Conservation (phyloP, 2,113 vertebrate genomes). For the Tragelaphus buxtoni region DNA sequence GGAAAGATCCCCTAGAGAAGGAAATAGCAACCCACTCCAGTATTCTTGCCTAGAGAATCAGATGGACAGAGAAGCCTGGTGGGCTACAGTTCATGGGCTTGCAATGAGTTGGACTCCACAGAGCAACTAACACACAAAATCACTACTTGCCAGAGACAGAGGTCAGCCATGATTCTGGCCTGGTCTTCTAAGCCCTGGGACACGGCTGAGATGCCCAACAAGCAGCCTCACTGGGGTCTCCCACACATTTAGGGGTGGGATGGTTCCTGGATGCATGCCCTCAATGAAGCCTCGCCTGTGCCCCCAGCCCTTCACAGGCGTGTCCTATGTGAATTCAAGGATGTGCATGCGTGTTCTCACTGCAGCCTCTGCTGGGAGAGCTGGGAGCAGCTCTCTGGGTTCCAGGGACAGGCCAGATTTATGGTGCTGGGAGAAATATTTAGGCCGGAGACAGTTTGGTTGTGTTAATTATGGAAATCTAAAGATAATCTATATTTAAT, state of each 20-base stretch:
- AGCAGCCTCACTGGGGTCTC: neutral
- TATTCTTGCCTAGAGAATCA: neutral
- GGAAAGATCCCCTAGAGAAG: neutral
- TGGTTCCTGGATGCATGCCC: neutral
- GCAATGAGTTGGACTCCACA: neutral
- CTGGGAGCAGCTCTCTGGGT: neutral
- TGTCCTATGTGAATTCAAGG: neutral
- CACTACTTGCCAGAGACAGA: neutral
- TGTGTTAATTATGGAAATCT: constrained; percentile 86
- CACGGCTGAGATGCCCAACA: neutral
- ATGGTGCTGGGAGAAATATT: constrained; percentile 76
- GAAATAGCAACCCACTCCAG: neutral
- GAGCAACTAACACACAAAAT: neutral
- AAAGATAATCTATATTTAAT: constrained; percentile 88
- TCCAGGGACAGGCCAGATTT: constrained; percentile 66
- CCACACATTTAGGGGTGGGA: neutral
- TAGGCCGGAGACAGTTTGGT: constrained; percentile 78
- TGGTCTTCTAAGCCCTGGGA: neutral
- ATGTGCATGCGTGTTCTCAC: neutral
- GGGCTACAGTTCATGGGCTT: neutral
- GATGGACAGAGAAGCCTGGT: neutral
- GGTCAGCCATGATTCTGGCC: neutral
- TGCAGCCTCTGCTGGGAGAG: neutral
- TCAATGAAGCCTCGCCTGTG: rapidly evolving
- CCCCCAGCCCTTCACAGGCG: neutral